phyloP scores from a whole-genome alignment of 2,113 vertebrate species.

The Phocoena sinus region DNA sequence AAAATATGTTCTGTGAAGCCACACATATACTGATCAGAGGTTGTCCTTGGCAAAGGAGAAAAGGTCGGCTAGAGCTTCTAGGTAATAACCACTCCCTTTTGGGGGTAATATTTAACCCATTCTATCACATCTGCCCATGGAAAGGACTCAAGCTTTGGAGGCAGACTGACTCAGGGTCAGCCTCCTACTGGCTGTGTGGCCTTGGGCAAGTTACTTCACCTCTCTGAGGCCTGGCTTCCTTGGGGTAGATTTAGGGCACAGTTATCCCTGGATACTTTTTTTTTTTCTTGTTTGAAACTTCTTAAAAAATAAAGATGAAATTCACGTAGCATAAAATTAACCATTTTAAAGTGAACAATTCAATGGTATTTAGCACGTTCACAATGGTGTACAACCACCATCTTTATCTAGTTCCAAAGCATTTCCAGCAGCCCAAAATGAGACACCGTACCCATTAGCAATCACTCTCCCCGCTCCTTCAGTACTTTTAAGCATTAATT shows the following conservation, averaged over 20 bases:
- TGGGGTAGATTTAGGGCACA: background rate
- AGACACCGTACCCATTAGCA: no score
- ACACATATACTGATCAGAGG: background rate
- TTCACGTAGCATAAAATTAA: background rate
- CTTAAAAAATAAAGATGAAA: background rate
- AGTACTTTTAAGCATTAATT: background rate
- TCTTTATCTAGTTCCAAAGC: background rate
- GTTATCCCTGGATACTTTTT: no score
- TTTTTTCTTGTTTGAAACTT: background rate
- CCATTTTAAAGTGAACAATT: background rate
- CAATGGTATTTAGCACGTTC: no score
- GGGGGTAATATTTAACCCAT: background rate
- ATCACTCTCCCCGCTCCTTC: accelerated
- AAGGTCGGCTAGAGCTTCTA: background rate
- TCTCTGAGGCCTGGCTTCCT: background rate
- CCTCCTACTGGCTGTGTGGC: background rate
- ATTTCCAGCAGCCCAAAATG: background rate
- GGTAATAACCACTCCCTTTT: background rate
- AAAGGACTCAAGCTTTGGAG: background rate
- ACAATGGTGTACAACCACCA: background rate
- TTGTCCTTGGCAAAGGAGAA: background rate
- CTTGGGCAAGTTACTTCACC: background rate
- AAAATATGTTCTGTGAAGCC: background rate
- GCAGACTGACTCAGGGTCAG: background rate
- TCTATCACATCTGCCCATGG: background rate